A percentile compares a stretch with the other conserved stretches of the same genome.
These are phyloP conservation scores for Spisula subtruncata DNA, from an alignment of 2,888 invertebrate species.

Conservation along the genomic window DNA sequence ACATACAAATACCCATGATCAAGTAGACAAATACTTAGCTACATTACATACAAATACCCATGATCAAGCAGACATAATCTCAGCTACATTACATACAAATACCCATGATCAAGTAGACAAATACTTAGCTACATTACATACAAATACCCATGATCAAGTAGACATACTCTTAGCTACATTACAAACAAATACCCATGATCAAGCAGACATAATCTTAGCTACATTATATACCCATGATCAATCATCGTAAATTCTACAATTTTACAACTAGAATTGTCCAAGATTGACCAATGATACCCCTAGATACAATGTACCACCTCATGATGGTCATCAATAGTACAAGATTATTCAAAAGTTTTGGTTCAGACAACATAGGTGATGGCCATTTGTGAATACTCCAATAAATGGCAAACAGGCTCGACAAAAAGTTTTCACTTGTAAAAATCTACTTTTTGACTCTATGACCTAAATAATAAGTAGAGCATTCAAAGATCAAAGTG, in stretches of 20 bases:
- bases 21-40: constrained; percentile 50
- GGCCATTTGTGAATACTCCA: no score
- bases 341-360: no score
- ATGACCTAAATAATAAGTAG: no score
- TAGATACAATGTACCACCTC: no score
- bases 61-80: constrained; percentile 52
- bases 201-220: constrained; percentile 52
- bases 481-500: no score
- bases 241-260: no score
- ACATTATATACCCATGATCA: constrained; percentile 43
- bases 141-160: background rate
- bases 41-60: constrained; percentile 50
- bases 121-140: constrained; percentile 59
- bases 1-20: constrained; percentile 35
- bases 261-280: no score
- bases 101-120: constrained; percentile 34
- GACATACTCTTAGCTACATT: constrained; percentile 59
- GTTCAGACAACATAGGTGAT: no score
- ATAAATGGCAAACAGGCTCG: no score
- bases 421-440: no score
- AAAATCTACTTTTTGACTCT: no score
- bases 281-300: background rate
- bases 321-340: no score
- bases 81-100: constrained; percentile 56
- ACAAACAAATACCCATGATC: constrained; percentile 32